A percentile compares a stretch with the other conserved stretches of the same genome.
Conservation (phyloP, 1,140 invertebrate genomes). For the Zaprionus camerounensis region DNA sequence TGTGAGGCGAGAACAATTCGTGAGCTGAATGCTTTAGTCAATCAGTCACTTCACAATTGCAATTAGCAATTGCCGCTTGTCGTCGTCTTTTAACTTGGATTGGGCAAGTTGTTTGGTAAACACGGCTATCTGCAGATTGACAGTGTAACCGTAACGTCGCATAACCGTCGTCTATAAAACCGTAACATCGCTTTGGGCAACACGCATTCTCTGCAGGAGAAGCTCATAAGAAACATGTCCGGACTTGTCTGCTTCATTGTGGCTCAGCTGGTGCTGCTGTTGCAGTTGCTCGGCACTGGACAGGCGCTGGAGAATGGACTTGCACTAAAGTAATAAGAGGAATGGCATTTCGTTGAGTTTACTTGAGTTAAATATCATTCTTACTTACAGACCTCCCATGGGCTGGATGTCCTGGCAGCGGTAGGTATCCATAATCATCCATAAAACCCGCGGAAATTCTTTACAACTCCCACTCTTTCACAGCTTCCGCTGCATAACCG, state of each 20-base stretch:
- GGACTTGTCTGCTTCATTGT: constrained; percentile 18
- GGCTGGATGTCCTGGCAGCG: constrained; percentile 97
- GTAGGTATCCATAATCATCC: constrained; percentile 30
- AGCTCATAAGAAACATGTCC: constrained; percentile 40
- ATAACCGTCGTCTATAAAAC: constrained; percentile 42
- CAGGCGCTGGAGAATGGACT: constrained; percentile 91
- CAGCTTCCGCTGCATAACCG: constrained; percentile 94
- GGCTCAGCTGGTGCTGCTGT: constrained; percentile 36
- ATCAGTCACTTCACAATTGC: constrained; percentile 48
- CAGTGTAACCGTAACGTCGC: neutral
- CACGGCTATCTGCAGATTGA: constrained; percentile 55
- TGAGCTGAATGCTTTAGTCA: constrained; percentile 56
- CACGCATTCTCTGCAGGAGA: constrained; percentile 39
- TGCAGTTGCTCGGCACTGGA: constrained; percentile 34
- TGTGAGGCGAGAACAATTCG: constrained; percentile 28
- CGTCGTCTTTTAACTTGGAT: constrained; percentile 28
- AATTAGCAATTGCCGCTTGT: constrained; percentile 56
- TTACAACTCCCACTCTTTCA: neutral
- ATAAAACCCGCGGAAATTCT: neutral
- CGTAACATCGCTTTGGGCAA: constrained; percentile 18
- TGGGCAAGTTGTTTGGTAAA: constrained; percentile 44
- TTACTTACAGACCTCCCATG: constrained; percentile 91
- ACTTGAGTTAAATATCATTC: neutral
- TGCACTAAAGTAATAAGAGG: constrained; percentile 84
- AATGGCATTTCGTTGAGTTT: neutral